These are phyloP conservation scores for Ceratoteleas bidentatus DNA, from an alignment of 1,140 invertebrate species.

Conservation along the genomic window DNA sequence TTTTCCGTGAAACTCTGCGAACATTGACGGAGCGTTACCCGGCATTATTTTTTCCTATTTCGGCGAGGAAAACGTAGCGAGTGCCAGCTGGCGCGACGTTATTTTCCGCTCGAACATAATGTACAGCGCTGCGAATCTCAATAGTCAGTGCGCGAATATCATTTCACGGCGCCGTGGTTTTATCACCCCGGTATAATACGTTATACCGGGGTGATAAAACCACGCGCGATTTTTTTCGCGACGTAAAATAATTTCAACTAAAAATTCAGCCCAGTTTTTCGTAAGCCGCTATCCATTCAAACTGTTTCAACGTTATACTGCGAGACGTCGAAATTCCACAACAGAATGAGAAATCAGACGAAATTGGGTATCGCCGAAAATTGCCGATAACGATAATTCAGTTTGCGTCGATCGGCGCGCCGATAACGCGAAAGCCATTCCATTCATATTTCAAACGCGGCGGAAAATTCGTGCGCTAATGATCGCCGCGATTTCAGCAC, in stretches of 20 bases:
- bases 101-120: conserved; percentile 53
- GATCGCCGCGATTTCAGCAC: conserved; percentile 13
- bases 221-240: conserved; percentile 22
- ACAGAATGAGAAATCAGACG: conserved; percentile 50
- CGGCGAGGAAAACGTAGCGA: conserved; percentile 1
- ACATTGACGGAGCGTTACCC: conserved; percentile 27
- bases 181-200: no score
- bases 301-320: no score
- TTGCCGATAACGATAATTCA: conserved; percentile 55
- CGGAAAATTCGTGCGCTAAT: conserved; percentile 31
- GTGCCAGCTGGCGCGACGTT: conserved; percentile 50
- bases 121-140: conserved; percentile 42
- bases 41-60: conserved; percentile 39
- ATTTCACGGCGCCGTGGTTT: no score
- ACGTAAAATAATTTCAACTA: conserved; percentile 2
- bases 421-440: conserved; percentile 51
- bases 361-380: conserved; percentile 50
- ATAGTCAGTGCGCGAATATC: conserved; percentile 44
- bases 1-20: conserved; percentile 1
- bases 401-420: conserved; percentile 47
- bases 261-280: no score
- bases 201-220: conserved; percentile 31
- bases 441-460: conserved; percentile 37
- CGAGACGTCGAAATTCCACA: conserved; percentile 26
- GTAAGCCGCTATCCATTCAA: no score